Evolutionary conservation across 2,888 invertebrate species (phyloP), one percentile per base, ranked within the genome.

Genomic region (Conops quadrifasciatus): DNA sequence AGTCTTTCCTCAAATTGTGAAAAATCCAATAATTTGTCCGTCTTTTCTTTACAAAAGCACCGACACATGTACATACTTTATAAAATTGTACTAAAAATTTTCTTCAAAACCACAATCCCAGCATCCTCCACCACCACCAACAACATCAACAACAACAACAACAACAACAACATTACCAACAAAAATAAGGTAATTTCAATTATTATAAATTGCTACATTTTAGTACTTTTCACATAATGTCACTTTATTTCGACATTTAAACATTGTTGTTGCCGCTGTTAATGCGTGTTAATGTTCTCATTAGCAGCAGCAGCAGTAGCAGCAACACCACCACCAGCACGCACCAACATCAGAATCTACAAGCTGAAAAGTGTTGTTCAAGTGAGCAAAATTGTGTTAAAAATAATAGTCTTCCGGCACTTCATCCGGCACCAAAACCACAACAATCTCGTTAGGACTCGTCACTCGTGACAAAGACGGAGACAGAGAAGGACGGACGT

Each of bases 161-260:
- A n/a, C n/a, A 49, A 45, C 47, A 26, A 3, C 51, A 30, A 2
- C 9, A 30, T 13, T 60, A 60, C 59, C 67, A 68, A 30, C 49
- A 4, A 58, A 59, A 49, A 24, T 21, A 49, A 49, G 67, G 67
- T 30, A 30, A 59, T 68, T 68, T 68, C 49, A 68, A 60, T 68
- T 68, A 60, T 49, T 47, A 49, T 60, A 59, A 68, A 68, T 49
- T 68, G 67, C 30, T 68, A 36, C 47, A 62, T 68, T 68, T 30
- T 49, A 45, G n/a, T 62, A 26, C 45, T 60, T 60, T 19, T 16
- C 60, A 60, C 47, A 60, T 60, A 51, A 65, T 30, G 21, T 28
- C 15, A 53, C 30, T 36, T 36, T 36, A 13, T 30, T 26, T 66
- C 53, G 21, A 62, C 5, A n/a, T 56, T 21, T 13, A 9, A 36